A percentile compares a stretch with the other conserved stretches of the same genome.
These are phyloP conservation scores for Nowickia ferox DNA, from an alignment of 2,888 invertebrate genomes.

Conservation along the genomic window DNA sequence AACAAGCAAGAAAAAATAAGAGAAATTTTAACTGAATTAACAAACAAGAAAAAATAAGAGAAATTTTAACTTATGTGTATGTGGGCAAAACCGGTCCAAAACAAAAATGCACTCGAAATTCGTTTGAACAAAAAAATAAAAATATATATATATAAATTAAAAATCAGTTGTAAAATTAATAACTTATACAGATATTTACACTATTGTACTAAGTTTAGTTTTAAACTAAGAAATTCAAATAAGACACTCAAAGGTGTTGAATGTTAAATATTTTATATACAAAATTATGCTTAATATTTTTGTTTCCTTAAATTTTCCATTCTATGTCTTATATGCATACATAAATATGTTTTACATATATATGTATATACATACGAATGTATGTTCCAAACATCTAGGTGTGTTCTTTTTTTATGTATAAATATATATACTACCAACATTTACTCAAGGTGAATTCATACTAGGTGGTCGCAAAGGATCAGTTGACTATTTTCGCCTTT, in stretches of 20 bases:
- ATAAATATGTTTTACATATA: not conserved
- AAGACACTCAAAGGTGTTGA: not conserved
- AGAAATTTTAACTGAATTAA: constrained; percentile 20
- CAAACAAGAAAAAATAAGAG: not conserved
- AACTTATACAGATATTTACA: constrained; percentile 11
- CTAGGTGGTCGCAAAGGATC: too few species aligned
- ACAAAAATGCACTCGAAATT: constrained; percentile 68
- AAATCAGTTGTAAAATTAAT: too few species aligned
- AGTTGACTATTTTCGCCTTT: too few species aligned
- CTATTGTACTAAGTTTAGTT: not conserved
- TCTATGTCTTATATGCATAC: not conserved
- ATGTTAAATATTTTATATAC: not conserved
- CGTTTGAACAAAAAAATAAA: constrained; percentile 20
- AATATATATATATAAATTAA: not conserved
- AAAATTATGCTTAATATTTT: not conserved
- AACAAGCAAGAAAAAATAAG: not conserved
- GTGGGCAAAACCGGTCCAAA: constrained; percentile 26
- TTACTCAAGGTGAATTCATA: too few species aligned
- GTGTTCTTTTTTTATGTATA: too few species aligned
- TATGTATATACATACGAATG: not conserved
- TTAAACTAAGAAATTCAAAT: not conserved
- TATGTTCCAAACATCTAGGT: too few species aligned
- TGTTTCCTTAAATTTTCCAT: not conserved
- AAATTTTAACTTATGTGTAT: constrained; percentile 35
- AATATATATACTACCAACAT: too few species aligned